Base-by-base conservation (phyloP, 1,140 invertebrate species). In the Drosophila kanapiae region DNA sequence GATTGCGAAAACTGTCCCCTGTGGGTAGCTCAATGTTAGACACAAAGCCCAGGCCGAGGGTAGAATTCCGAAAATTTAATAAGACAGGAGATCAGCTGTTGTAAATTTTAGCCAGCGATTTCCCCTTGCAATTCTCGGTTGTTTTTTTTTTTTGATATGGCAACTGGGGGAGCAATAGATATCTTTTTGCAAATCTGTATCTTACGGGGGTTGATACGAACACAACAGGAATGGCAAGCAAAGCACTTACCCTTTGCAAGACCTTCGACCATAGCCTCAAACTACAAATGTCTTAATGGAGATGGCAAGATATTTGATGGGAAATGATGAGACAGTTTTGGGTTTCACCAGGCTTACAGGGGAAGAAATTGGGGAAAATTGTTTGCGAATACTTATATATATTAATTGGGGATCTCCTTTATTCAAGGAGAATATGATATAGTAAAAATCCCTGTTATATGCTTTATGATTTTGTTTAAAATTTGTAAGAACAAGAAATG, bases 41-140 rank as follows among this genome's bases (percentile, higher is more conserved):
- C 27, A 57, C 64, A 31, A 68, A 47, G 47, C 43, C n/a, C 16
- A 49, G 35, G 4, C 62, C 31, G 57, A 87, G 83, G 83, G 84
- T 87, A 70, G 57, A 23, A 43, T 45, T 42, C n/a, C 35, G 70
- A 23, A 75, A 86, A 84, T 81, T 81, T 75, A 90, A 88, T 87
- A 90, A 90, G 68, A 48, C 85, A 51, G 58, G 38, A 88, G 84
- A 87, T 87, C 84, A 84, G 85, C 59, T 75, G 84, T 61, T 88
- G 83, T 87, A 80, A 80, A 79, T 86, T 86, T 59, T 51, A 35
- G 48, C 27, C 54, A 31, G 27, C 40, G 11, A 47, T 16, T 40
- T 57, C 10, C 48, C 42, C 51, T 51, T 31, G 23, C 45, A 27
- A n/a, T 29, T 51, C 29, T 51, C 29, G 7, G 5, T 31, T 23